phyloP scores from a whole-genome alignment of 2,797 vertebrate genomes.

The Erpetoichthys calabaricus region DNA sequence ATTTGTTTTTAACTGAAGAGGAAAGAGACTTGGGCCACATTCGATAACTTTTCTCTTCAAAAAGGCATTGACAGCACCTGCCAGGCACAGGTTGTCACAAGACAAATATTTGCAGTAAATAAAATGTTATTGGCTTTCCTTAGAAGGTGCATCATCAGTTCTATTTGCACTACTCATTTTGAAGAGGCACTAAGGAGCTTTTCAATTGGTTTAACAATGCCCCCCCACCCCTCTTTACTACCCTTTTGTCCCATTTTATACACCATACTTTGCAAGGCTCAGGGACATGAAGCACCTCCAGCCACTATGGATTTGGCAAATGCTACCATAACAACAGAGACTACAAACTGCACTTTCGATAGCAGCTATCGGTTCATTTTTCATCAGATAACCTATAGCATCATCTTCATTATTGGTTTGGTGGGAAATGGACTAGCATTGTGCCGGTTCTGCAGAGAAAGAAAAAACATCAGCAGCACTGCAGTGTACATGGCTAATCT shows the following conservation, averaged over 20 bases:
- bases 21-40: too few relatives aligned
- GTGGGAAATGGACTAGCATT: constrained; percentile 40
- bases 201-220: neutral
- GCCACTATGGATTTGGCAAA: constrained; percentile 39
- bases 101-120: constrained; percentile 26
- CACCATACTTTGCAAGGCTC: neutral
- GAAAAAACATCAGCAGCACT: constrained; percentile 35
- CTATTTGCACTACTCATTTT: constrained; percentile 6
- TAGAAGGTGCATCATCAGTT: constrained; percentile 10
- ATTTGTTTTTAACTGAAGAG: too few relatives aligned
- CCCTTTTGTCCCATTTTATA: constrained; percentile 10
- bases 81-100: constrained; percentile 9
- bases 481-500: constrained; percentile 43
- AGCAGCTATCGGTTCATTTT: constrained; percentile 47
- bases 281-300: constrained; percentile 1
- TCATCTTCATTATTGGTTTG: constrained; percentile 46
- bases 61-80: too few relatives aligned
- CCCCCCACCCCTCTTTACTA: neutral
- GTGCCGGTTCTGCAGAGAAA: constrained; percentile 28
- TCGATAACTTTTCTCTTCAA: too few relatives aligned
- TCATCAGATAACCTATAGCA: constrained; percentile 44
- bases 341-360: constrained; percentile 41
- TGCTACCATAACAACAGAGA: constrained; percentile 14
- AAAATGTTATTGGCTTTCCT: constrained; percentile 15
- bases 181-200: neutral